Conservation (phyloP, 2,888 invertebrate species). For the Tiliacea aurago region DNA sequence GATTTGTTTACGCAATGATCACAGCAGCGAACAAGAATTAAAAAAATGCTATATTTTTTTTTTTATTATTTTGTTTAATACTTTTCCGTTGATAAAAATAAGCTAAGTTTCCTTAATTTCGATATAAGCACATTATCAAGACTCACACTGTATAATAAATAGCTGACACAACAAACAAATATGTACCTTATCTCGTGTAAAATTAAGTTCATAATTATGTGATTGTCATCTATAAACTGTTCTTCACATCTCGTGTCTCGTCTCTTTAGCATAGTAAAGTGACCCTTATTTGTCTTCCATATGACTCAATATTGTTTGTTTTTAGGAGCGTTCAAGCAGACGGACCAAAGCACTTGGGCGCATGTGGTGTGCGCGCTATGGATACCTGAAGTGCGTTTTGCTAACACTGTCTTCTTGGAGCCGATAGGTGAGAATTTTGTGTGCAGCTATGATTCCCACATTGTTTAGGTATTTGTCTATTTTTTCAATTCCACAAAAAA, state of each 20-base stretch:
- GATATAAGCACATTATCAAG: too few species aligned
- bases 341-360: constrained; percentile 98
- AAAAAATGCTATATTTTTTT: too few species aligned
- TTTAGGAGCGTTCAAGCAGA: constrained; percentile 98
- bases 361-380: constrained; percentile 99
- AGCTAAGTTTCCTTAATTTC: too few species aligned
- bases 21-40: too few species aligned
- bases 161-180: not conserved
- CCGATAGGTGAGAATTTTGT: constrained; percentile 93
- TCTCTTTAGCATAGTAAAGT: not conserved
- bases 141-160: too few species aligned
- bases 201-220: constrained; percentile 1
- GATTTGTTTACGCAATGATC: too few species aligned
- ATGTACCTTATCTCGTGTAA: not conserved
- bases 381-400: constrained; percentile 99
- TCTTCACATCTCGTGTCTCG: not conserved
- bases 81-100: too few species aligned
- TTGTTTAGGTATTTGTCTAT: not conserved
- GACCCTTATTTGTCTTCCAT: not conserved
- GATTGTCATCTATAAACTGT: not conserved
- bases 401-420: constrained; percentile 99
- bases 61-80: too few species aligned
- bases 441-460: not conserved
- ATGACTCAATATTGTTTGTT: constrained; percentile 24
- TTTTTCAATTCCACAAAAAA: not conserved